These are phyloP conservation scores for Corella eumyota DNA, from an alignment of 23 tunicate genomes.

Conservation along the genomic window DNA sequence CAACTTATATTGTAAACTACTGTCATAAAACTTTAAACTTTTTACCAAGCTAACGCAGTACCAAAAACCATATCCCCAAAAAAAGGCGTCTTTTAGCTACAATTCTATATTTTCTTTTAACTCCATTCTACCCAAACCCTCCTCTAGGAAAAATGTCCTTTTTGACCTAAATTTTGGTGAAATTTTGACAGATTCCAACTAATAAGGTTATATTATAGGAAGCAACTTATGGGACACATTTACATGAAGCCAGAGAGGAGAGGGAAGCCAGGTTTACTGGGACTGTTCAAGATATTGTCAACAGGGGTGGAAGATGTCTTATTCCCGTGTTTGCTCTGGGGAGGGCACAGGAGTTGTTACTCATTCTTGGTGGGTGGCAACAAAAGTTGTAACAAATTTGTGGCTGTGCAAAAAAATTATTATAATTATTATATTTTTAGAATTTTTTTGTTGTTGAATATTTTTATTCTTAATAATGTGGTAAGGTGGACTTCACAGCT, in stretches of 20 bases:
- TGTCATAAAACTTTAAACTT: too few relatives aligned
- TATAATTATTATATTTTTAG: neutral
- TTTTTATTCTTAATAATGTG: neutral
- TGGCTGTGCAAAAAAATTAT: neutral
- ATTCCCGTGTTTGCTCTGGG: constrained; percentile 96
- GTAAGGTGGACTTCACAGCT: too few relatives aligned
- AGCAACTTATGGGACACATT: constrained; percentile 93
- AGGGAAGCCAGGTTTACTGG: constrained; percentile 78
- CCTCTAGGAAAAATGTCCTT: too few relatives aligned
- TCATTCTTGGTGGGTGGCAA: constrained; percentile 89
- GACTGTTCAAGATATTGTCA: constrained; percentile 78
- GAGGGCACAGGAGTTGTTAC: constrained; percentile 80
- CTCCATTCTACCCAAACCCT: too few relatives aligned
- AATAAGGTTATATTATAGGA: constrained; percentile 37
- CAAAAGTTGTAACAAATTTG: too few relatives aligned
- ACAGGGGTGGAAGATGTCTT: constrained; percentile 94
- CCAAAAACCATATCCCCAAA: too few relatives aligned
- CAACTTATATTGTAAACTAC: too few relatives aligned
- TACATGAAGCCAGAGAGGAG: constrained; percentile 91
- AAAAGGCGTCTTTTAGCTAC: too few relatives aligned
- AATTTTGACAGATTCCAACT: too few relatives aligned
- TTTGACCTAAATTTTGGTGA: too few relatives aligned
- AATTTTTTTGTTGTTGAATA: neutral
- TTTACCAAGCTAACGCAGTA: too few relatives aligned
- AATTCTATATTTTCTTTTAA: too few relatives aligned